Conservation (phyloP, 1,140 invertebrate species). For the Drosophila nannoptera region DNA sequence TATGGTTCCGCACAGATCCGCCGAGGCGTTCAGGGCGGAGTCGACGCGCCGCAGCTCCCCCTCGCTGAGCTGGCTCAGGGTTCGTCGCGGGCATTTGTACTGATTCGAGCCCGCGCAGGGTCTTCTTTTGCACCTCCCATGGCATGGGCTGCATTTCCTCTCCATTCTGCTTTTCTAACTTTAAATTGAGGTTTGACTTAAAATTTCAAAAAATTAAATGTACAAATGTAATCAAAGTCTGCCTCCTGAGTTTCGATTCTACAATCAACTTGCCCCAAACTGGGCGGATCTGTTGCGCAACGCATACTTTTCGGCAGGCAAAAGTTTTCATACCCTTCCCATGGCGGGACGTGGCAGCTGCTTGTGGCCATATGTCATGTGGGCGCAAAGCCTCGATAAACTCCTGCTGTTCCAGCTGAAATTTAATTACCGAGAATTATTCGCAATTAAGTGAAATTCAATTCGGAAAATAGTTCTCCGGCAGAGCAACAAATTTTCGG, state of each 20-base stretch:
- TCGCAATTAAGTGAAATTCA: neutral
- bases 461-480: neutral
- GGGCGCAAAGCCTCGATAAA: too few species aligned
- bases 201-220: constrained; percentile 9
- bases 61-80: too few species aligned
- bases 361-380: too few species aligned
- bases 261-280: constrained; percentile 22
- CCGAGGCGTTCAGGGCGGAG: too few species aligned
- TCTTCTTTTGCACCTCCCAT: too few species aligned
- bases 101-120: too few species aligned
- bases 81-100: too few species aligned
- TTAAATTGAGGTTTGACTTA: neutral
- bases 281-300: constrained; percentile 17
- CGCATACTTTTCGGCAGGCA: constrained; percentile 64
- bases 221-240: neutral
- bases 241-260: constrained; percentile 29
- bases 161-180: constrained; percentile 10
- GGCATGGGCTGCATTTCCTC: neutral
- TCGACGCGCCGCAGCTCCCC: too few species aligned
- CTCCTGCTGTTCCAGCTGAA: too few species aligned
- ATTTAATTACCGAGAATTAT: too few species aligned
- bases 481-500: constrained; percentile 5
- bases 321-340: constrained; percentile 36
- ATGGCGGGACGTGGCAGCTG: too few species aligned
- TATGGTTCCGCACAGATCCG: too few species aligned